Conservation (phyloP, 1,140 invertebrate species). For the Pseudomyrmex gracilis region DNA sequence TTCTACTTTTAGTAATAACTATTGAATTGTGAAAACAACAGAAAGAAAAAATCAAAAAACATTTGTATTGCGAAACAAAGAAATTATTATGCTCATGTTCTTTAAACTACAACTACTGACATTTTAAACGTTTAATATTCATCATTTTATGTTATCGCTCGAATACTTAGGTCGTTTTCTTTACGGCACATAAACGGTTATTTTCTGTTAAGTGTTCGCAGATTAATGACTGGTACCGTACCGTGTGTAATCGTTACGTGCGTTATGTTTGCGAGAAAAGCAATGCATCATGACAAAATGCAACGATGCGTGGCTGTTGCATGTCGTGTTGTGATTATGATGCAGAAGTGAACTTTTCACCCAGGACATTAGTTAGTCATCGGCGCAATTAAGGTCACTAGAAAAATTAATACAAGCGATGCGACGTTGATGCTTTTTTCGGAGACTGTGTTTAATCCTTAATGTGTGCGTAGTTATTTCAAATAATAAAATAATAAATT, state of each 20-base stretch:
- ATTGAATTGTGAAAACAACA: not conserved
- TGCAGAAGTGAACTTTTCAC: slow-evolving; percentile 63
- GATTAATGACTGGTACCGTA: slow-evolving; percentile 32
- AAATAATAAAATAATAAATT: too few relatives aligned
- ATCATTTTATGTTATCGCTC: not conserved
- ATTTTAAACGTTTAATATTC: not conserved
- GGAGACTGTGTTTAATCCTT: not conserved
- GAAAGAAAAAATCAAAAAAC: not conserved
- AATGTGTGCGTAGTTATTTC: too few relatives aligned
- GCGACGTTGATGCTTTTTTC: not conserved
- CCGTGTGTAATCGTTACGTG: slow-evolving; percentile 35
- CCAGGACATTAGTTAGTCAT: slow-evolving; percentile 55
- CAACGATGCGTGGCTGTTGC: slow-evolving; percentile 36
- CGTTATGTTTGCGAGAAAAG: slow-evolving; percentile 26
- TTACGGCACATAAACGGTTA: not conserved
- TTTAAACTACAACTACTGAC: too few relatives aligned
- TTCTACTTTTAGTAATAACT: not conserved
- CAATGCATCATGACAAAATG: slow-evolving; percentile 45
- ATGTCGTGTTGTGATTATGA: slow-evolving; percentile 55
- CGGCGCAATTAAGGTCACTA: slow-evolving; percentile 57
- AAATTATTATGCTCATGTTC: not conserved
- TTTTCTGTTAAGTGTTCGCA: slow-evolving; percentile 24
- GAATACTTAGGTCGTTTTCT: not conserved
- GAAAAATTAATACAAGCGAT: slow-evolving; percentile 10
- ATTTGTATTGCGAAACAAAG: not conserved